Percentiles rank a stretch among this genome's conserved stretches.
Evolutionary conservation across 1,140 invertebrate species (phyloP).

Genomic region (Globodera rostochiensis): DNA sequence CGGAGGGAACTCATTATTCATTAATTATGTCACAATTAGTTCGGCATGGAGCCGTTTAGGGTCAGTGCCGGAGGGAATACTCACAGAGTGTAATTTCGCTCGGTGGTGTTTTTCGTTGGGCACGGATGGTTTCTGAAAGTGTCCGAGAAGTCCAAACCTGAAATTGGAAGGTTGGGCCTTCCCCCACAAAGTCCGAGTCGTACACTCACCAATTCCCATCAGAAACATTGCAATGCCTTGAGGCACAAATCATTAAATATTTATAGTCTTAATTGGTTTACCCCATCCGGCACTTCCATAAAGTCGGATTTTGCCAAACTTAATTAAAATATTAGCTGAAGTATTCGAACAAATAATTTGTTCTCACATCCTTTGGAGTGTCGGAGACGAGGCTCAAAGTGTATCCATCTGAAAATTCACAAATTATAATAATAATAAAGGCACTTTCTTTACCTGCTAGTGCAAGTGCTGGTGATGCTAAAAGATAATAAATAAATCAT

Average conservation of each 20-base stretch:
- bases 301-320: slow-evolving; percentile 94
- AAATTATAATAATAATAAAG: not conserved
- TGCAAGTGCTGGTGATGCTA: slow-evolving; percentile 88
- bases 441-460: slow-evolving; percentile 77
- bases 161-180: slow-evolving; percentile 63
- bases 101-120: slow-evolving; percentile 79
- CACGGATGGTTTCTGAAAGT: slow-evolving; percentile 82
- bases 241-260: not conserved
- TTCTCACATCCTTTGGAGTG: slow-evolving; percentile 41
- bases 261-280: slow-evolving; percentile 11
- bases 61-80: not conserved
- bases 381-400: slow-evolving; percentile 59
- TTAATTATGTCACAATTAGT: too few relatives aligned
- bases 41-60: too few relatives aligned
- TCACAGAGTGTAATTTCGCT: slow-evolving; percentile 97
- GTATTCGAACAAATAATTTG: slow-evolving; percentile 29
- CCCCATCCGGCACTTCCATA: slow-evolving; percentile 85
- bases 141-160: slow-evolving; percentile 90
- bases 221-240: slow-evolving; percentile 9
- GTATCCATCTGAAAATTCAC: slow-evolving; percentile 71
- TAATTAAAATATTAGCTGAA: not conserved
- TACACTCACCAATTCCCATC: slow-evolving; percentile 7
- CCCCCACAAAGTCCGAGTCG: not conserved
- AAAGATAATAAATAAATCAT: slow-evolving; percentile 1
- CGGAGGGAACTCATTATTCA: slow-evolving; percentile 68